These are phyloP conservation scores for Acleris cristana DNA, from an alignment of 2,888 invertebrate genomes.

Conservation along the genomic window DNA sequence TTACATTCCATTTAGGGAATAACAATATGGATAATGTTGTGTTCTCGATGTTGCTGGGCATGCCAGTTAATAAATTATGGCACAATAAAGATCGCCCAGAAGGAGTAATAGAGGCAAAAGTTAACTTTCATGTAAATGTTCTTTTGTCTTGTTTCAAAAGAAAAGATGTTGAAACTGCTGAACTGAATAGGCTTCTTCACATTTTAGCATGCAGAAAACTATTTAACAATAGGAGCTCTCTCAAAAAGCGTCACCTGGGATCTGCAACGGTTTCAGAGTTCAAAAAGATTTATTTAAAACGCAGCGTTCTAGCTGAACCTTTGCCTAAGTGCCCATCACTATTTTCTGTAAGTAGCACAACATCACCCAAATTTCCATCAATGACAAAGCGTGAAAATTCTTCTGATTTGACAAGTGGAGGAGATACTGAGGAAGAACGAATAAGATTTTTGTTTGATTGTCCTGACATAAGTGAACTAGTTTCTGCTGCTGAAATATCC, in stretches of 20 bases:
- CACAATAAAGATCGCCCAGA: slow-evolving; percentile 47
- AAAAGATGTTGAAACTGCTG: slow-evolving; percentile 66
- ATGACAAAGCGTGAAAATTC: slow-evolving; percentile 57
- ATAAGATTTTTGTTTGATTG: slow-evolving; percentile 69
- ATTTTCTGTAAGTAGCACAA: slow-evolving; percentile 44
- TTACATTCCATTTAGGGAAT: slow-evolving; percentile 69
- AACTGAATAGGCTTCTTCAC: slow-evolving; percentile 67
- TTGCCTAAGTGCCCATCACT: slow-evolving; percentile 53
- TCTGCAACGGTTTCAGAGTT: slow-evolving; percentile 62
- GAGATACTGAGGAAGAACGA: slow-evolving; percentile 50
- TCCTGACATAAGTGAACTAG: slow-evolving; percentile 73
- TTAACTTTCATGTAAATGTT: slow-evolving; percentile 71
- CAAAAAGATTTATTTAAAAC: slow-evolving; percentile 71
- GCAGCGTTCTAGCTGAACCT: slow-evolving; percentile 69
- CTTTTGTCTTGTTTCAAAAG: slow-evolving; percentile 71
- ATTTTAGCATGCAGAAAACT: slow-evolving; percentile 71
- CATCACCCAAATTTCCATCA: slow-evolving; percentile 56
- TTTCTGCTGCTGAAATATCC: slow-evolving; percentile 71
- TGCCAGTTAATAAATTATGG: slow-evolving; percentile 72
- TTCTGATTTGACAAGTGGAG: slow-evolving; percentile 42
- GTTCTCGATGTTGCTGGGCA: slow-evolving; percentile 56
- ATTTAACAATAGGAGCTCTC: slow-evolving; percentile 71
- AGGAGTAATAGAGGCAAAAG: slow-evolving; percentile 64
- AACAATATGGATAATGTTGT: slow-evolving; percentile 67
- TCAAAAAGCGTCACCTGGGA: slow-evolving; percentile 59